These are phyloP conservation scores for Phyto melanocephala DNA, from an alignment of 2,888 invertebrate genomes.

Conservation along the genomic window DNA sequence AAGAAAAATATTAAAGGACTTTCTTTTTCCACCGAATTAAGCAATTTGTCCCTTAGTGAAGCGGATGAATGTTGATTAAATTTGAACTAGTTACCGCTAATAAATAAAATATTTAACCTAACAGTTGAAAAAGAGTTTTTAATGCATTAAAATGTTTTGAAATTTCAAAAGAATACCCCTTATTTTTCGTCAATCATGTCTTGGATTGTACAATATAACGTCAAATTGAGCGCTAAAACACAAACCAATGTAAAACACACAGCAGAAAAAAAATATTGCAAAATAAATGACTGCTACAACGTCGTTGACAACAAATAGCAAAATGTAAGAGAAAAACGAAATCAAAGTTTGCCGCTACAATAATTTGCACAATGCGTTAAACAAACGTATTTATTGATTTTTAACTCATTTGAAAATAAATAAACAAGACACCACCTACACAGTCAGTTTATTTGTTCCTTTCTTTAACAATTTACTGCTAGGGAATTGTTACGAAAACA, in stretches of 20 bases:
- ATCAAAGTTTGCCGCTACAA: slow-evolving; percentile 29
- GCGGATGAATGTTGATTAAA: too few relatives aligned
- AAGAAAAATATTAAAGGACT: too few relatives aligned
- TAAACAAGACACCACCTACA: not conserved
- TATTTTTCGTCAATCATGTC: not conserved
- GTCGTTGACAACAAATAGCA: not conserved
- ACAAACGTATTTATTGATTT: slow-evolving; percentile 12
- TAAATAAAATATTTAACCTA: too few relatives aligned
- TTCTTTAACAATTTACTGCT: not conserved
- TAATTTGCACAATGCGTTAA: not conserved
- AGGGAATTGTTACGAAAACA: slow-evolving; percentile 16
- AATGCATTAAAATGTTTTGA: not conserved
- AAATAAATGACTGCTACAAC: not conserved
- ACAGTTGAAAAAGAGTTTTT: too few relatives aligned
- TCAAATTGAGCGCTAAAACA: not conserved
- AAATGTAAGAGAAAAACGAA: slow-evolving; percentile 4
- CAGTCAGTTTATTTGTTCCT: not conserved
- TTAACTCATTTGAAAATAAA: not conserved
- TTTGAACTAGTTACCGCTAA: too few relatives aligned
- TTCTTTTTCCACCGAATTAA: too few relatives aligned
- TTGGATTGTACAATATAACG: not conserved
- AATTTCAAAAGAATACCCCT: not conserved
- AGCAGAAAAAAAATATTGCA: slow-evolving; percentile 6
- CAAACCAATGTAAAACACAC: not conserved
- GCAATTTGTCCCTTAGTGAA: too few relatives aligned